Conservation (phyloP, 2,888 invertebrate genomes). For the Drosophila cognata region DNA sequence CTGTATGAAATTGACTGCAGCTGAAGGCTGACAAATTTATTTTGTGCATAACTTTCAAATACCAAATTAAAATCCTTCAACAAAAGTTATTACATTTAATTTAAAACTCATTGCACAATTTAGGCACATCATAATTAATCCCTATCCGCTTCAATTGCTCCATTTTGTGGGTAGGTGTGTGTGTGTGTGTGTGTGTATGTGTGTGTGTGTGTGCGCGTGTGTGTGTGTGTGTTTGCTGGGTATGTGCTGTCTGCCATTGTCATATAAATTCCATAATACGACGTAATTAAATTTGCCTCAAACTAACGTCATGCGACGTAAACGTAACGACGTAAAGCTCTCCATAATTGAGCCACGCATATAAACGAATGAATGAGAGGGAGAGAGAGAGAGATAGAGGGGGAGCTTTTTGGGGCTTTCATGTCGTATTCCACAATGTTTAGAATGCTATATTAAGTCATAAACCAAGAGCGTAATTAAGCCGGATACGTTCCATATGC, state of each 20-base stretch:
- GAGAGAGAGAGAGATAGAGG: neutral
- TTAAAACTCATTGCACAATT: constrained; percentile 74
- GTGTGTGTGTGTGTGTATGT: constrained; percentile 20
- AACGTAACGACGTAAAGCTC: constrained; percentile 66
- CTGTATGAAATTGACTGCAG: constrained; percentile 1
- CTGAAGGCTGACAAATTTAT: constrained; percentile 69
- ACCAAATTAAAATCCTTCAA: constrained; percentile 81
- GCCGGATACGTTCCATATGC: constrained; percentile 34
- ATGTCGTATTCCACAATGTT: constrained; percentile 23
- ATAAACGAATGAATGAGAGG: constrained; percentile 31
- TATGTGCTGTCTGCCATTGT: constrained; percentile 63
- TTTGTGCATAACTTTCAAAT: constrained; percentile 73
- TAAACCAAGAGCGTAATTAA: constrained; percentile 81
- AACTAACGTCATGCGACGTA: constrained; percentile 62
- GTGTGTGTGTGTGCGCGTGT: constrained; percentile 19
- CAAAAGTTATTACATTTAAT: constrained; percentile 83
- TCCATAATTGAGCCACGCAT: constrained; percentile 67
- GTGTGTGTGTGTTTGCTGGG: constrained; percentile 11
- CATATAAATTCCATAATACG: constrained; percentile 84
- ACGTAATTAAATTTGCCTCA: constrained; percentile 82
- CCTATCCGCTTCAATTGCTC: constrained; percentile 45
- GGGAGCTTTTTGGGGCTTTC: constrained; percentile 23
- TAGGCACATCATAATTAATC: constrained; percentile 84
- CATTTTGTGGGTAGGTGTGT: constrained; percentile 25
- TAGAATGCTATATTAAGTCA: constrained; percentile 72